These are phyloP conservation scores for Lithosia quadra DNA, from an alignment of 2,888 invertebrate genomes.

Conservation along the genomic window DNA sequence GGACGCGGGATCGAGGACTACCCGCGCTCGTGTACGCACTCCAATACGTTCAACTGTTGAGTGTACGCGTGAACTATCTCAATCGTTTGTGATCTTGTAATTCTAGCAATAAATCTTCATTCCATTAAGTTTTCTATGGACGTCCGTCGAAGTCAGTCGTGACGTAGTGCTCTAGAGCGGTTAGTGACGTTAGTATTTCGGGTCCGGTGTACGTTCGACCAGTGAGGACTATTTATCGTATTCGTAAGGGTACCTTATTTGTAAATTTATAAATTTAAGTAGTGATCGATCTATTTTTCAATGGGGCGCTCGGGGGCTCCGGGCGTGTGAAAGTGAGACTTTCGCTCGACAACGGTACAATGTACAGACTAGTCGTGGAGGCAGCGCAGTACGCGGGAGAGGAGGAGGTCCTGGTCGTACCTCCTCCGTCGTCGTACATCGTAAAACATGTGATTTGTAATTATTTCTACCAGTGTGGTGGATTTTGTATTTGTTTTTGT, in stretches of 20 bases:
- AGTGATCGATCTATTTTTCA: constrained; percentile 86
- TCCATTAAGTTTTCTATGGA: constrained; percentile 84
- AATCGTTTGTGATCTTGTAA: constrained; percentile 86
- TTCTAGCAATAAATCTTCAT: constrained; percentile 87
- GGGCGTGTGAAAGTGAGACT: constrained; percentile 81
- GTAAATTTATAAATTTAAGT: constrained; percentile 85
- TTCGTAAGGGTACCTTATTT: constrained; percentile 84
- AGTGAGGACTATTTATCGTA: constrained; percentile 75
- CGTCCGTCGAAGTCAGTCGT: constrained; percentile 59
- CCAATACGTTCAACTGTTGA: constrained; percentile 86
- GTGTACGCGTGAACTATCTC: constrained; percentile 67
- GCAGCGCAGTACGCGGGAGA: constrained; percentile 45
- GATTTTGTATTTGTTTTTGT: constrained; percentile 83
- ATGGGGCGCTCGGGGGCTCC: constrained; percentile 64
- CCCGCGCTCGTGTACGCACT: constrained; percentile 79
- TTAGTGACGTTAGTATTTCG: constrained; percentile 76
- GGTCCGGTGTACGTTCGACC: constrained; percentile 63
- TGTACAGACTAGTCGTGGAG: constrained; percentile 82
- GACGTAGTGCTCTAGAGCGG: constrained; percentile 84
- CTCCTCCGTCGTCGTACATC: constrained; percentile 58
- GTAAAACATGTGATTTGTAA: constrained; percentile 79
- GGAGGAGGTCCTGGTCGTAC: constrained; percentile 50
- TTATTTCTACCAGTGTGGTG: constrained; percentile 76
- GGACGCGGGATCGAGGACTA: constrained; percentile 70
- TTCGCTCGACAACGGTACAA: constrained; percentile 76